Evolutionary conservation across 30 jellyfish, hydroid and myxozoan genomes (phyloP).

Genomic region (Clytia hemisphaerica): DNA sequence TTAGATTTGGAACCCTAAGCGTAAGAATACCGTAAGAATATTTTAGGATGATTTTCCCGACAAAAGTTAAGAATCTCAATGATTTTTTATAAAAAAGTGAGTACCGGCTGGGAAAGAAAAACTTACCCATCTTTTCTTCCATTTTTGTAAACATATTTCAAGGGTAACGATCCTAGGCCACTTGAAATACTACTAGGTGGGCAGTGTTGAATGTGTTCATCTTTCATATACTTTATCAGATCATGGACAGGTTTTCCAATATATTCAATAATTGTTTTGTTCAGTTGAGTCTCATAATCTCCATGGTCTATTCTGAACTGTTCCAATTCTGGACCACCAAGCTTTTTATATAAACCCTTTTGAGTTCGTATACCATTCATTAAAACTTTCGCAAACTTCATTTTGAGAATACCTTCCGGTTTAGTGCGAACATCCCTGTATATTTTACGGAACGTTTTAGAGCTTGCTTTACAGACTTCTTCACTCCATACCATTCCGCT

Average conservation of each 20-base stretch:
- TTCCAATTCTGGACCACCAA: neutral
- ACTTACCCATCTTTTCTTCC: constrained; percentile 40
- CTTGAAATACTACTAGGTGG: constrained; percentile 50
- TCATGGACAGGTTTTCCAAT: constrained; percentile 72
- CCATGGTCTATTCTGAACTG: neutral
- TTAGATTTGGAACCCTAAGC: too few relatives aligned
- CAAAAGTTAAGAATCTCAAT: too few relatives aligned
- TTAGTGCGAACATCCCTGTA: constrained; percentile 9
- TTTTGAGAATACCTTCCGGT: neutral
- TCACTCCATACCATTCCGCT: constrained; percentile 38
- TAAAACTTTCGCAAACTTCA: constrained; percentile 12
- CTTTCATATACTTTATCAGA: constrained; percentile 41
- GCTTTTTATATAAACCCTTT: neutral
- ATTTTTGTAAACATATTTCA: constrained; percentile 34
- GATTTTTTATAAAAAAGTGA: neutral
- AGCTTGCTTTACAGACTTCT: constrained; percentile 28
- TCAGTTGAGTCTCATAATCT: constrained; percentile 20
- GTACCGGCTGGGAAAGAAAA: neutral
- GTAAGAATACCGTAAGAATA: too few relatives aligned
- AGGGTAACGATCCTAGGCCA: constrained; percentile 71
- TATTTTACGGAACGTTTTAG: constrained; percentile 10
- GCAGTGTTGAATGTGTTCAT: constrained; percentile 53
- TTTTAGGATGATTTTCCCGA: too few relatives aligned
- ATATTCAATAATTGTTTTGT: constrained; percentile 48
- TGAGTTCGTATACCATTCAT: neutral